A percentile compares a stretch with the other conserved stretches of the same genome.
Conservation (phyloP, 2,888 invertebrate species). For the Timandra comae region DNA sequence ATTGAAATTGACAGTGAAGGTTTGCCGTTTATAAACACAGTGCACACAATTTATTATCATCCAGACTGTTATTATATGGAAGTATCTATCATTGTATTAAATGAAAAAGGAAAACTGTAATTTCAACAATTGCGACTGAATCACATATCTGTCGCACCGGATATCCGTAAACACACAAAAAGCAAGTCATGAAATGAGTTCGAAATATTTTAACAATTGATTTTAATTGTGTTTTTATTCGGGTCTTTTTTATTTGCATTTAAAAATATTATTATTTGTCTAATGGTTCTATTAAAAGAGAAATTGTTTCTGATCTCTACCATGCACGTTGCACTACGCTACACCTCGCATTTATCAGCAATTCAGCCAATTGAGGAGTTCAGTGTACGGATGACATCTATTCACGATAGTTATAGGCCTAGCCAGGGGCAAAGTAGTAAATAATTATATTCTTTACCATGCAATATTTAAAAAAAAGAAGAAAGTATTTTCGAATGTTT, state of each 20-base stretch:
- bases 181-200: no score
- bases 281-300: no score
- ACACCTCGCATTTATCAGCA: conserved; percentile 13
- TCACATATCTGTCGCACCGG: conserved; percentile 23
- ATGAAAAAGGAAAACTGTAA: conserved; percentile 12
- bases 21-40: neutral
- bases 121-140: conserved; percentile 31
- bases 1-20: conserved; percentile 1
- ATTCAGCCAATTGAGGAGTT: conserved; percentile 39
- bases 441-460: no score
- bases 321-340: conserved; percentile 11
- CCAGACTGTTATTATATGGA: conserved; percentile 23
- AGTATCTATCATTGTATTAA: conserved; percentile 19
- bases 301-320: no score
- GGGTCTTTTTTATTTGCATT: no score
- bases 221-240: no score
- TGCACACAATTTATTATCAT: conserved; percentile 5
- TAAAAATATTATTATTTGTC: no score
- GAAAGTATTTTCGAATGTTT: no score
- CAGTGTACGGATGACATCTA: conserved; percentile 34
- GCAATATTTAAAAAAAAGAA: no score
- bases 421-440: no score
- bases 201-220: no score
- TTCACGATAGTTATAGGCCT: conserved; percentile 21
- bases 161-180: conserved; percentile 26